Base-by-base conservation (phyloP, 2,113 vertebrate genomes). In the Haplochromis vanheusdeni region DNA sequence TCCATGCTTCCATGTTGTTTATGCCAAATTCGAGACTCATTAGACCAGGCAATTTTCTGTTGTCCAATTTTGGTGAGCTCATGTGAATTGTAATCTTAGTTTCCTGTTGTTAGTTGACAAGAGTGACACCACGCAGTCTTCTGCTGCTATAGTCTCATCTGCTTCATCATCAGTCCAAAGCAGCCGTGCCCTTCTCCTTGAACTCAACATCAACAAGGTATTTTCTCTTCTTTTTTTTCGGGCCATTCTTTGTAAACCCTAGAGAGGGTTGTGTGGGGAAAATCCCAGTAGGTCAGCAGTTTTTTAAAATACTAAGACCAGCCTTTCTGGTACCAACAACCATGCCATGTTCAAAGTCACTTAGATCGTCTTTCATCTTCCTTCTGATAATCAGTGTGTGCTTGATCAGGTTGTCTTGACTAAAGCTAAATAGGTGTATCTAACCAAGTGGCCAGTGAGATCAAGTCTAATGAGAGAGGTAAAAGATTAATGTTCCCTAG, bases 221-320 rank as follows among this genome's bases (percentile, higher is more conserved):
- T 1, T 68, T 68, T 40, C 19, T 8, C 33, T 21, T 62, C 9
- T n/a, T 12, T 37, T 21, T 62, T 37, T 13, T 37, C 1, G 0
- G 19, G 4, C 19, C 60, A 65, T 65, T 65, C 60, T 37, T 37
- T 37, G 60, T 21, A 65, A 65, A 65, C 33, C 33, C 33, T 65
- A 65, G 60, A 65, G 60, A 21, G 33, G 33, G 19, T 65, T 65
- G 33, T 37, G 60, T 37, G 19, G 60, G 60, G 33, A 37, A 37
- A 4, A 65, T 65, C 19, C 33, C 19, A 65, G 19, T 37, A 13
- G 60, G 31, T 65, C n/a, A 68, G 12, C 35, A 40, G 62, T 23
- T 68, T 68, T 23, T 40, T 68, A 8, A 73, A 73, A 17, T 45
- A 45, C 68, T 47, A 26, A 17, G 40, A 75, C 40, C 68, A 75